phyloP scores from a whole-genome alignment of 1,140 invertebrate species.

The Neodiprion pinetum region DNA sequence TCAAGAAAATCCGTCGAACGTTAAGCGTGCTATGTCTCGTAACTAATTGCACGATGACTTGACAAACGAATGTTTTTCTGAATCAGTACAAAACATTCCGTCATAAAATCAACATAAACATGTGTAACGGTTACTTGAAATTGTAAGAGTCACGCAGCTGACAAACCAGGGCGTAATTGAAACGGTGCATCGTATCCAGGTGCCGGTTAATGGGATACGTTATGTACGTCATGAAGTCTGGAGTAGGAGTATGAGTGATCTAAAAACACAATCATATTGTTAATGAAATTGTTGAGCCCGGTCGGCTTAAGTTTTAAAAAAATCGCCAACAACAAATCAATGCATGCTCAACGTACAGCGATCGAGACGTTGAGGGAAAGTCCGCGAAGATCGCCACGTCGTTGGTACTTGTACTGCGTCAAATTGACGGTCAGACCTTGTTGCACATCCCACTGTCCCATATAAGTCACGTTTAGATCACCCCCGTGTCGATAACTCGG shows the following conservation, averaged over 20 bases:
- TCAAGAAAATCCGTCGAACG: too few relatives aligned
- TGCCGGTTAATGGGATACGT: conserved; percentile 57
- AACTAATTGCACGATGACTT: too few relatives aligned
- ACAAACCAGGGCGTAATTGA: conserved; percentile 66
- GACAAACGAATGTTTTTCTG: too few relatives aligned
- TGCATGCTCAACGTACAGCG: conserved; percentile 49
- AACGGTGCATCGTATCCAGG: conserved; percentile 69
- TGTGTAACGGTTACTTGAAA: conserved; percentile 60
- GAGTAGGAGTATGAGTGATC: conserved; percentile 60
- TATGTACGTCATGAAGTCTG: conserved; percentile 65
- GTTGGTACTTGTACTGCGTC: conserved; percentile 55
- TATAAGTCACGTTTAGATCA: conserved; percentile 56
- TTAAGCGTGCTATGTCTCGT: too few relatives aligned
- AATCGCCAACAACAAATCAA: neutral
- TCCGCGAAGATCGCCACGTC: conserved; percentile 61
- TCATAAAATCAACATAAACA: neutral
- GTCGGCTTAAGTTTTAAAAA: conserved; percentile 9
- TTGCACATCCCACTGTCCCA: conserved; percentile 55
- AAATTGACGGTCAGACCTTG: conserved; percentile 47
- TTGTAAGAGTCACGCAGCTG: conserved; percentile 69
- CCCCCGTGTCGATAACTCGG: conserved; percentile 63
- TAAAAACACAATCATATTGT: conserved; percentile 34
- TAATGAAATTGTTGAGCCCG: neutral
- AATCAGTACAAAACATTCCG: too few relatives aligned
- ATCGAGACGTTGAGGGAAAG: conserved; percentile 60